phyloP scores from a whole-genome alignment of 2,888 invertebrate genomes.

The Aphidius colemani region DNA sequence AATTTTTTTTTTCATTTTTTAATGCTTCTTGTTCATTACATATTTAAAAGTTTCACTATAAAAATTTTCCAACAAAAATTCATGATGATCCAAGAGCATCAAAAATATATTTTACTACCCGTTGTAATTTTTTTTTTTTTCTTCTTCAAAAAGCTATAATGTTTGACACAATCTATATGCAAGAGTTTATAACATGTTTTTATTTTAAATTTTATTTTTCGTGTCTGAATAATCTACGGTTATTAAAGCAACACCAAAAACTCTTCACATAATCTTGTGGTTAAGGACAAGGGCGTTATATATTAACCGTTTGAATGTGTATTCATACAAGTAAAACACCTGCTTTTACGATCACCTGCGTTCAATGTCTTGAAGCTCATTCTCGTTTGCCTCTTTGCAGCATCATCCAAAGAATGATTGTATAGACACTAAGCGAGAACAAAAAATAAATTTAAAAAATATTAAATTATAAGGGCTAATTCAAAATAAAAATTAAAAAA shows the following conservation, averaged over 20 bases:
- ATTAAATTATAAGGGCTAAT: not conserved
- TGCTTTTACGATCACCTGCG: conserved; percentile 27
- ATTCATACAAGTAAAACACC: conserved; percentile 25
- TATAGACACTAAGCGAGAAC: conserved; percentile 22
- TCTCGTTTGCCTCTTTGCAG: conserved; percentile 32
- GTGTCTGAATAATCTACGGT: too few relatives aligned
- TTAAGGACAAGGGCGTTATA: conserved; percentile 23
- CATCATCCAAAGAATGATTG: not conserved
- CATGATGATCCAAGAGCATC: not conserved
- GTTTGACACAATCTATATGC: too few relatives aligned
- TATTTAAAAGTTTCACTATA: not conserved
- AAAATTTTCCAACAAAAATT: conserved; percentile 1
- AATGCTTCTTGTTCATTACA: too few relatives aligned
- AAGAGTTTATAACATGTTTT: too few relatives aligned
- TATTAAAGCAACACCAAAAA: conserved; percentile 13
- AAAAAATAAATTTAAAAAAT: conserved; percentile 14
- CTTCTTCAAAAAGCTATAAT: too few relatives aligned
- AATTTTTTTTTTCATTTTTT: too few relatives aligned
- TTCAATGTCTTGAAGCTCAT: conserved; percentile 21
- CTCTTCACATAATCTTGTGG: conserved; percentile 24
- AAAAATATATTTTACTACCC: too few relatives aligned
- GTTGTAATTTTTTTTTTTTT: too few relatives aligned
- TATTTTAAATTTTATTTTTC: too few relatives aligned
- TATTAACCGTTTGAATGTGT: not conserved
- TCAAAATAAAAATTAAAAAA: conserved; percentile 19